Conservation (phyloP, 2,888 invertebrate species). For the Temnothorax rugatulus region DNA sequence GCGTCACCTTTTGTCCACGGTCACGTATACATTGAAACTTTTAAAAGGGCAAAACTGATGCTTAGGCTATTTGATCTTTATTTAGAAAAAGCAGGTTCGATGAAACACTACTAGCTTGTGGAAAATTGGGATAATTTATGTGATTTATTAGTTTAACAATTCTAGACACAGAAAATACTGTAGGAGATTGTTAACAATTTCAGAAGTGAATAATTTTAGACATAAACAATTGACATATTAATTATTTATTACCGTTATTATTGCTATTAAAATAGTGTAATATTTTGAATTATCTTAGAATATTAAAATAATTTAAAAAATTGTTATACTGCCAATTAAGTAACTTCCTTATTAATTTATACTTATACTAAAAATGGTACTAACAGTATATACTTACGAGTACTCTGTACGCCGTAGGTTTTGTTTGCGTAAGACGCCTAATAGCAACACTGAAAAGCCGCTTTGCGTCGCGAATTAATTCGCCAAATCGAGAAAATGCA, state of each 20-base stretch:
- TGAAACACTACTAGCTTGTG: not conserved
- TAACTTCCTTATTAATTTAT: not conserved
- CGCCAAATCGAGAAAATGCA: slow-evolving; percentile 50
- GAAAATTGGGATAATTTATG: not conserved
- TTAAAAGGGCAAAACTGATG: not conserved
- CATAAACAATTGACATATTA: not conserved
- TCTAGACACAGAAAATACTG: not conserved
- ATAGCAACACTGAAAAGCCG: slow-evolving; percentile 4
- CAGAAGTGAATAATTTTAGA: not conserved
- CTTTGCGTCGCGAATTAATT: slow-evolving; percentile 43
- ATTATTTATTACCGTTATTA: not conserved
- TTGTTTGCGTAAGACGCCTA: not conserved
- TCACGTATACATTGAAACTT: not conserved
- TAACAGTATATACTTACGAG: not conserved
- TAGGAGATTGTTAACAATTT: not conserved
- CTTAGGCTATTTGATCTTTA: not conserved
- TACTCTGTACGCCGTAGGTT: not conserved
- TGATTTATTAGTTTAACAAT: not conserved
- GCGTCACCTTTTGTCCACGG: not conserved
- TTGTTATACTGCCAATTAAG: not conserved
- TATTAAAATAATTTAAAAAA: not conserved
- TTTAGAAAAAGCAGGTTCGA: not conserved
- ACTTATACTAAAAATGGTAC: not conserved
- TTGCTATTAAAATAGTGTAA: not conserved
- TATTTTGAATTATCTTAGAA: not conserved